A percentile compares a stretch with the other conserved stretches of the same genome.
phyloP scores from a whole-genome alignment of 1,140 invertebrate genomes.

The Tetranychus urticae region DNA sequence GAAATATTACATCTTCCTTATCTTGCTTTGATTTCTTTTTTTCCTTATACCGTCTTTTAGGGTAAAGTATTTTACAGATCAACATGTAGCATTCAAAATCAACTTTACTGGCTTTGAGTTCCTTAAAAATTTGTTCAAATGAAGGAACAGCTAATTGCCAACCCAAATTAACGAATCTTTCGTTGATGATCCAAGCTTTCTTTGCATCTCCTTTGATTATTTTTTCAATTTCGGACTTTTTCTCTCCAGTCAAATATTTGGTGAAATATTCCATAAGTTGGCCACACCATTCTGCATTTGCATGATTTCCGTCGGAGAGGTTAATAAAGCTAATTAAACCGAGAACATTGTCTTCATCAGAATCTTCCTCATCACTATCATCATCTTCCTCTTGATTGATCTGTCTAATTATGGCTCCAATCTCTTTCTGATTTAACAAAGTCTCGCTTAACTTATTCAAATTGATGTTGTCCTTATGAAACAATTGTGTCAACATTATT shows the following conservation, averaged over 20 bases:
- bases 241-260: not conserved
- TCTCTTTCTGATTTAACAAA: not conserved
- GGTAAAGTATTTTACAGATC: not conserved
- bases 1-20: not conserved
- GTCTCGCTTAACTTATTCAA: not conserved
- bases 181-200: not conserved
- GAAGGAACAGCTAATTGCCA: not conserved
- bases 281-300: not conserved
- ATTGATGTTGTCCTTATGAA: not conserved
- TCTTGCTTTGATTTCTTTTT: not conserved
- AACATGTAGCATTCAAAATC: not conserved
- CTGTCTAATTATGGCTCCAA: not conserved
- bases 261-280: not conserved
- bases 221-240: not conserved
- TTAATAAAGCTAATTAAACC: not conserved
- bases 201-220: conserved; percentile 7
- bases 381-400: not conserved
- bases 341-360: not conserved
- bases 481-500: not conserved
- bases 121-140: not conserved
- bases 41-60: not conserved
- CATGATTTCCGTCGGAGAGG: not conserved
- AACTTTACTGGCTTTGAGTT: not conserved
- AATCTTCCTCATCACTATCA: not conserved
- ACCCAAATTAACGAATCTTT: not conserved